These are phyloP conservation scores for Stomatorhinus walkeri DNA, from an alignment of 2,797 vertebrate genomes.

Conservation along the genomic window DNA sequence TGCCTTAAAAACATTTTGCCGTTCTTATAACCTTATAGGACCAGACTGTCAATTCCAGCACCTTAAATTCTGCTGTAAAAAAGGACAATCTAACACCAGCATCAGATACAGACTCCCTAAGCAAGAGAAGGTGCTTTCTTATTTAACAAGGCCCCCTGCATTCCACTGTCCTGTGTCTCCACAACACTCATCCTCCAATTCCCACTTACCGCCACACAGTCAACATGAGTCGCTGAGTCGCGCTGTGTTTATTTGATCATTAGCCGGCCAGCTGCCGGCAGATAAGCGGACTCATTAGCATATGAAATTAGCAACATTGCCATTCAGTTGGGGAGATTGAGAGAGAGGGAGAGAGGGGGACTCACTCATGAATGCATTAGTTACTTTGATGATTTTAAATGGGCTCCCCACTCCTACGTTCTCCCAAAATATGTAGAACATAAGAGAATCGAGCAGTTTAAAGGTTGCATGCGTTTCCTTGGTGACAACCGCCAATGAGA, in stretches of 20 bases:
- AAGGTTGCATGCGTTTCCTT: conserved; percentile 17
- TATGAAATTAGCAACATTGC: conserved; percentile 17
- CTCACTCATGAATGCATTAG: conserved; percentile 18
- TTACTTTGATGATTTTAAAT: conserved; percentile 13
- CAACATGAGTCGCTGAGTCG: conserved; percentile 7
- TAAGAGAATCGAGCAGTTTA: conserved; percentile 10
- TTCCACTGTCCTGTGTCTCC: neutral
- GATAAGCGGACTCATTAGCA: conserved; percentile 24
- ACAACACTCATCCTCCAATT: neutral
- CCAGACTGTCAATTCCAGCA: neutral
- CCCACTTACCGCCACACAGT: conserved; percentile 9
- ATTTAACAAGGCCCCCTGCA: neutral
- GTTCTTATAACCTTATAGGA: neutral
- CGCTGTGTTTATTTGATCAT: conserved; percentile 15
- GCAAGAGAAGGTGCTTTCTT: neutral
- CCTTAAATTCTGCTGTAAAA: neutral
- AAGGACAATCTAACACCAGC: neutral
- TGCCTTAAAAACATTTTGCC: neutral
- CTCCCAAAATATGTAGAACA: conserved; percentile 20
- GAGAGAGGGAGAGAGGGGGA: conserved; percentile 8
- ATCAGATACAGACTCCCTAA: neutral
- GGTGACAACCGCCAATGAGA: conserved; percentile 16
- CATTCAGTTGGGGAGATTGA: conserved; percentile 7
- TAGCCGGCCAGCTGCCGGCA: neutral
- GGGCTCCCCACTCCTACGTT: conserved; percentile 17